Evolutionary conservation across 2,113 vertebrate genomes (phyloP).

Genomic region (Arvicanthis niloticus): DNA sequence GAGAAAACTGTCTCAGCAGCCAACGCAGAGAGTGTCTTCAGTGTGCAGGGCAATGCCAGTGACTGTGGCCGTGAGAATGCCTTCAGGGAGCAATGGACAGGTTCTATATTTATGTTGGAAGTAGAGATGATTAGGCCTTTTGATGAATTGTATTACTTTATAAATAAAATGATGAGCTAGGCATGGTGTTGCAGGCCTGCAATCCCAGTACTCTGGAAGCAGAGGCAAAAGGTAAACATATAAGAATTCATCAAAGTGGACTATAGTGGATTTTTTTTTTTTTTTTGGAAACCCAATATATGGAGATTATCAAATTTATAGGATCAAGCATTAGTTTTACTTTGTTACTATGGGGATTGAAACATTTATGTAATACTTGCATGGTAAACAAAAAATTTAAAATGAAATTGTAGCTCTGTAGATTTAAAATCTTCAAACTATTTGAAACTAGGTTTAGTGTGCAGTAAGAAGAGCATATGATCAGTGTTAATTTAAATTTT

Average conservation of each 20-base stretch:
- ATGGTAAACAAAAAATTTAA: neutral
- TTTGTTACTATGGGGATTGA: neutral
- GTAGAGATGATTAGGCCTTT: neutral
- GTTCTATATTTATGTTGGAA: neutral
- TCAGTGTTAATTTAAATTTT: neutral
- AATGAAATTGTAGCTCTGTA: neutral
- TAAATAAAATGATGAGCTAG: neutral
- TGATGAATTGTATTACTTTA: neutral
- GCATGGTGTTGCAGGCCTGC: neutral
- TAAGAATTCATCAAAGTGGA: neutral
- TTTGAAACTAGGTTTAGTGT: neutral
- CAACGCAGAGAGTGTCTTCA: no score
- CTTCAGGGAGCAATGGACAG: neutral
- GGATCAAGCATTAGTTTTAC: neutral
- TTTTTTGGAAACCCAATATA: neutral
- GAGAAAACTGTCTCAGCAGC: neutral
- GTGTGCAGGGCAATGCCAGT: neutral
- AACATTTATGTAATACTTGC: neutral
- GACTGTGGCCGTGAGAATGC: neutral
- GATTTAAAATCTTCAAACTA: neutral
- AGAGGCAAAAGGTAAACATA: neutral
- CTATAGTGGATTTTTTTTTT: neutral
- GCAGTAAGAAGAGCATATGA: neutral
- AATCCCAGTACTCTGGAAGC: neutral
- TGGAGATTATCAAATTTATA: neutral